phyloP scores from a whole-genome alignment of 2,113 vertebrate genomes.

The Anolis carolinensis region DNA sequence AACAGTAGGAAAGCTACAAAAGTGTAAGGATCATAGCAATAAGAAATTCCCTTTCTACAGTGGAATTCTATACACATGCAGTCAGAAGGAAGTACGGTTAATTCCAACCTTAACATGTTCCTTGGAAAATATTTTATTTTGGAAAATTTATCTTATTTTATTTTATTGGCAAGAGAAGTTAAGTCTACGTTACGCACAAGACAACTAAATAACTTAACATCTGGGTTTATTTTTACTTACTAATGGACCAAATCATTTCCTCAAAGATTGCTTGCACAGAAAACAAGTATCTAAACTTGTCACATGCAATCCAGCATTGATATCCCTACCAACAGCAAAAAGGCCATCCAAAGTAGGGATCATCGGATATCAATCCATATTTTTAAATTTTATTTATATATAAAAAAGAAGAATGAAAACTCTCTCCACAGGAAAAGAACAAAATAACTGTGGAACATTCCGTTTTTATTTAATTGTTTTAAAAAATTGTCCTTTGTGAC shows the following conservation, averaged over 20 bases:
- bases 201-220: neutral
- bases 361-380: conserved; percentile 25
- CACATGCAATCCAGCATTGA: neutral
- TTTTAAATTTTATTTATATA: neutral
- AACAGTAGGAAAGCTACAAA: rapidly evolving
- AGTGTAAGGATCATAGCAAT: neutral
- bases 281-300: conserved; percentile 2
- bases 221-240: neutral
- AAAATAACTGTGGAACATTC: neutral
- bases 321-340: neutral
- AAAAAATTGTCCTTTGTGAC: conserved; percentile 1
- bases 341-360: conserved; percentile 40
- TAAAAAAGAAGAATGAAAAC: neutral
- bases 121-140: neutral
- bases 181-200: neutral
- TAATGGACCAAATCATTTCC: neutral
- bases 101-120: neutral
- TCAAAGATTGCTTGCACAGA: neutral
- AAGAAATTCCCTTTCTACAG: neutral
- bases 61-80: neutral
- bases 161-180: neutral
- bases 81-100: neutral
- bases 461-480: neutral
- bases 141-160: neutral
- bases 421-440: neutral